Conservation (phyloP, 2,888 invertebrate species). For the Xestia sexstrigata region DNA sequence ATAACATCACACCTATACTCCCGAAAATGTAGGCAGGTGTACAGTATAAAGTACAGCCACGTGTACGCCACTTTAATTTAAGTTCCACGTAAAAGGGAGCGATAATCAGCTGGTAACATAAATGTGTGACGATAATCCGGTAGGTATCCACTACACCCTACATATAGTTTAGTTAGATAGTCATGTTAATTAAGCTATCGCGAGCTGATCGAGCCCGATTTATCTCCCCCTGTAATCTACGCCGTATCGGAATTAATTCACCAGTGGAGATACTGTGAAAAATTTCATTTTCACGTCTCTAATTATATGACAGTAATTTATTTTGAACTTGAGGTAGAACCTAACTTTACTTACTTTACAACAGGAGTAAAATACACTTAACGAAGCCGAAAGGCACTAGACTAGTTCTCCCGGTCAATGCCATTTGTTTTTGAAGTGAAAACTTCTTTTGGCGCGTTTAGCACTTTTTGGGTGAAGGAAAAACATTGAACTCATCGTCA, state of each 20-base stretch:
- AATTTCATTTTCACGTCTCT: slow-evolving; percentile 48
- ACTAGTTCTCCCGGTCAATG: too few relatives aligned
- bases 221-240: slow-evolving; percentile 72
- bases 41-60: not conserved
- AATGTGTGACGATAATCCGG: not conserved
- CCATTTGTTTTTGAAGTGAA: too few relatives aligned
- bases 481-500: too few relatives aligned
- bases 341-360: not conserved
- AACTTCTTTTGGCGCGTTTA: too few relatives aligned
- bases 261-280: slow-evolving; percentile 49
- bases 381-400: too few relatives aligned
- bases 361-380: too few relatives aligned
- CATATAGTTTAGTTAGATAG: slow-evolving; percentile 60
- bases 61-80: not conserved
- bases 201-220: slow-evolving; percentile 64
- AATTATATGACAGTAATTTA: slow-evolving; percentile 32
- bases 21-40: not conserved
- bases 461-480: too few relatives aligned
- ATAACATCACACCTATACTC: too few relatives aligned
- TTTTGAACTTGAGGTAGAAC: slow-evolving; percentile 3
- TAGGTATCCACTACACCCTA: slow-evolving; percentile 15
- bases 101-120: slow-evolving; percentile 3
- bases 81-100: not conserved
- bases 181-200: slow-evolving; percentile 73
- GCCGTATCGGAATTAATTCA: slow-evolving; percentile 67